phyloP scores from a whole-genome alignment of 2,113 vertebrate genomes.

The Lanius collurio region DNA sequence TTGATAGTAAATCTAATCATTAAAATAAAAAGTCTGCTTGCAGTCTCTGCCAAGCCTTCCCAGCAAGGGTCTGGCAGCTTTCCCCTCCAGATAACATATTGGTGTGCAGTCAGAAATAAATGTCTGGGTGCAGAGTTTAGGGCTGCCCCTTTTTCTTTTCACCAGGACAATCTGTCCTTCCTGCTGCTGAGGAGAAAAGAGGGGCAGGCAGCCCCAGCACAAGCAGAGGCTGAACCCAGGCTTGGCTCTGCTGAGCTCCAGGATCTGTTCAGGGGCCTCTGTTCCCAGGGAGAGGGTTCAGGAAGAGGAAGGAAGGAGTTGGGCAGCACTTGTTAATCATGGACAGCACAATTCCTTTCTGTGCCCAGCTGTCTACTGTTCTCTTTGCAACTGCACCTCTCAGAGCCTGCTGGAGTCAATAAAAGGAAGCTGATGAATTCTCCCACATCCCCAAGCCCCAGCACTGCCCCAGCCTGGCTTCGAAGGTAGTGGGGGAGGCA shows the following conservation, averaged over 20 bases:
- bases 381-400: background rate
- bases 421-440: background rate
- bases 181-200: background rate
- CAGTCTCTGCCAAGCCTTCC: conserved; percentile 21
- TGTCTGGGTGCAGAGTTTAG: background rate
- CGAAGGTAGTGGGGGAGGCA: background rate
- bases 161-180: background rate
- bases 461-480: background rate
- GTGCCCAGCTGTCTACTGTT: background rate
- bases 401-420: background rate
- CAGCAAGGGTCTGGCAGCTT: background rate
- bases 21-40: background rate
- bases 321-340: background rate
- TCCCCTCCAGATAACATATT: background rate
- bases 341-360: fast-evolving
- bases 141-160: background rate
- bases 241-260: background rate
- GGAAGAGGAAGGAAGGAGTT: background rate
- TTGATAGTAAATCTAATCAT: conserved; percentile 46
- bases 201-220: background rate
- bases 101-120: background rate
- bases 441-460: background rate
- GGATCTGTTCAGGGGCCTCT: background rate
- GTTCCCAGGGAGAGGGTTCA: background rate
- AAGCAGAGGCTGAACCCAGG: background rate